phyloP scores from a whole-genome alignment of 1,140 invertebrate genomes.

The Medauroidea extradentata region DNA sequence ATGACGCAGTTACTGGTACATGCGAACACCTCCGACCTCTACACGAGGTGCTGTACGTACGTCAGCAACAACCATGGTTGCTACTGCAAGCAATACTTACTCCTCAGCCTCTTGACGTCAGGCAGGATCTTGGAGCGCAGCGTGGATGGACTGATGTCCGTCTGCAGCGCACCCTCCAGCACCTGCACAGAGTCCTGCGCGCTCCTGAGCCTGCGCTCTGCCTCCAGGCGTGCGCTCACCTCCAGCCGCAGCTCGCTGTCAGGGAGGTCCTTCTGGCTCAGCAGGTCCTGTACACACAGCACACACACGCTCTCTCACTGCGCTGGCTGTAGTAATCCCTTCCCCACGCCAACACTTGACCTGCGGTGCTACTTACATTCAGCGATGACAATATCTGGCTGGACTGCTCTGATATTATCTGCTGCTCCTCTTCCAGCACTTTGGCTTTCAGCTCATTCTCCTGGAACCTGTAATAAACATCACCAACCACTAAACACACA shows the following conservation, averaged over 20 bases:
- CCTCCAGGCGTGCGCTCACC: constrained; percentile 14
- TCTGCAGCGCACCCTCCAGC: constrained; percentile 14
- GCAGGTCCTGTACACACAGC: constrained; percentile 8
- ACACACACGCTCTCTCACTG: too few species aligned
- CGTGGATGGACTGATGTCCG: constrained; percentile 1
- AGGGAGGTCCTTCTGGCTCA: constrained; percentile 9
- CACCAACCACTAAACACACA: too few species aligned
- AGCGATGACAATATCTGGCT: constrained; percentile 12
- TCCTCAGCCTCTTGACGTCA: constrained; percentile 16
- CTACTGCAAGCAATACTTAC: too few species aligned
- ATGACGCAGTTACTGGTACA: too few species aligned
- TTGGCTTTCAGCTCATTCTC: constrained; percentile 18
- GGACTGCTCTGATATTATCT: constrained; percentile 13
- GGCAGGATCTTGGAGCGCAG: constrained; percentile 16
- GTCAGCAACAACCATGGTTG: too few species aligned
- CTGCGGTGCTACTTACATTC: constrained; percentile 10
- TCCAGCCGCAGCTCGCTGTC: constrained; percentile 15
- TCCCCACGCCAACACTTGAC: neutral
- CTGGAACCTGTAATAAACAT: constrained; percentile 12
- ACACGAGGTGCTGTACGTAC: too few species aligned
- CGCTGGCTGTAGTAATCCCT: too few species aligned
- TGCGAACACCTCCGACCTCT: too few species aligned
- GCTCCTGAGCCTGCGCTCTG: constrained; percentile 3
- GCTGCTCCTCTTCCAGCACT: constrained; percentile 15
- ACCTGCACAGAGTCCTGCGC: constrained; percentile 16